Evolutionary conservation across 1,140 invertebrate genomes (phyloP), one percentile per base, ranked within the genome.

Genomic region (Pissodes strobi): DNA sequence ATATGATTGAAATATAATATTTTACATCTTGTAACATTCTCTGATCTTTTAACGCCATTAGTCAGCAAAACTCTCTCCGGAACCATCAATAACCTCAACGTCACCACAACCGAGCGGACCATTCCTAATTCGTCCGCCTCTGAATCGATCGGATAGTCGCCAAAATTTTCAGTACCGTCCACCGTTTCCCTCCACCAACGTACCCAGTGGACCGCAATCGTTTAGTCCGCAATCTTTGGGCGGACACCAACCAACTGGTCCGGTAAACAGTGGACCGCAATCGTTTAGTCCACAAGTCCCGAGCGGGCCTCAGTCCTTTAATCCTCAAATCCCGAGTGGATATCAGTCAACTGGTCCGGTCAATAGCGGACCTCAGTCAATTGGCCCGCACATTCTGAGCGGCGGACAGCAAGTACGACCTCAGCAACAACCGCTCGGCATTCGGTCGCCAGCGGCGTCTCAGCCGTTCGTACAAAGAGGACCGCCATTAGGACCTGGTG

Each of bases 101-200:
- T 30, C 37, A 25, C 39, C 49, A 38, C 51, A 53, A 34, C 43
- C 56, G 2, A 41, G 21, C 12, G 59, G 59, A 34, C 48, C 60
- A 23, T 39, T 52, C 12, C 13, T 60, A 19, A 48, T 45, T 25
- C 58, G 69, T 55, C 70, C 72, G 13, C 73, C 68, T 8, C 22
- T 76, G 23, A 49, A 27, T 19, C 63, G 74, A 39, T 48, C 69
- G 12, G 74, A 76, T 48, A 76, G 74, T 52, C 58, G 71, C 39
- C 60, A 22, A 27, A 69, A 69, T 41, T 64, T 76, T 15, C 67
- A 63, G 30, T 53, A 64, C 13, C 68, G 72, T 12, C 71, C 69
- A 37, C 66, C 66, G 8, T 73, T 70, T 67, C 69, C 74, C 6
- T 13, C 49, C 39, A 27, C 10, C 2, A 53, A 60, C 37, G 69